phyloP scores from a whole-genome alignment of 2,888 invertebrate species.

The Nomada fucata region DNA sequence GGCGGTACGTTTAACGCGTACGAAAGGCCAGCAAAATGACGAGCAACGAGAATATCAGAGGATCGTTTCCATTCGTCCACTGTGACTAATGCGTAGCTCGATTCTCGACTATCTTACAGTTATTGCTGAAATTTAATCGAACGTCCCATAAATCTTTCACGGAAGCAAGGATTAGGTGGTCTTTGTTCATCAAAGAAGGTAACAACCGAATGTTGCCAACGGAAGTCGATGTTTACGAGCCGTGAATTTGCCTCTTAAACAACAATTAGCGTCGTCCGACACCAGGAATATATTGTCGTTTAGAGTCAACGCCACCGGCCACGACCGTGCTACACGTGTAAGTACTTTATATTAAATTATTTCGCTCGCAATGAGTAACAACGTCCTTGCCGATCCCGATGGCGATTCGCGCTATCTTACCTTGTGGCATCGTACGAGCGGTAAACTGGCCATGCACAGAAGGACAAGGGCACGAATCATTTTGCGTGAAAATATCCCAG shows the following conservation, averaged over 20 bases:
- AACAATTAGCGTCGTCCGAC: constrained; percentile 53
- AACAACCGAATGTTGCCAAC: constrained; percentile 21
- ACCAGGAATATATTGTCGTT: constrained; percentile 9
- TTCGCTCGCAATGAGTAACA: constrained; percentile 53
- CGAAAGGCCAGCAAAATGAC: no score
- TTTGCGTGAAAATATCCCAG: constrained; percentile 82
- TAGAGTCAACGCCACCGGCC: constrained; percentile 43
- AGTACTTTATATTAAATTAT: constrained; percentile 54
- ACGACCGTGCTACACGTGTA: constrained; percentile 1
- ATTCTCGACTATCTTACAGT: no score
- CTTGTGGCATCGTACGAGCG: constrained; percentile 83
- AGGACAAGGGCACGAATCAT: constrained; percentile 83
- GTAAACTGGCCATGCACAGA: constrained; percentile 82
- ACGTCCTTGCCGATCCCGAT: constrained; percentile 62
- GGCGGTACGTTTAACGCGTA: no score
- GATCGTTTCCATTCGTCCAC: no score
- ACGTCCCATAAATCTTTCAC: no score
- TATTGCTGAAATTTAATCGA: no score
- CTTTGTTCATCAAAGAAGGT: constrained; percentile 3
- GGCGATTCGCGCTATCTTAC: constrained; percentile 74
- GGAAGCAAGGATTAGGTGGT: no score
- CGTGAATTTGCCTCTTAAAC: constrained; percentile 36
- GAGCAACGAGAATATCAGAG: no score
- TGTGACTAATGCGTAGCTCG: no score
- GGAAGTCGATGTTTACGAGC: constrained; percentile 42